A percentile compares a stretch with the other conserved stretches of the same genome.
phyloP scores from a whole-genome alignment of 53 echinoderm and acorn worm species.

The Hippasteria phrygiana region DNA sequence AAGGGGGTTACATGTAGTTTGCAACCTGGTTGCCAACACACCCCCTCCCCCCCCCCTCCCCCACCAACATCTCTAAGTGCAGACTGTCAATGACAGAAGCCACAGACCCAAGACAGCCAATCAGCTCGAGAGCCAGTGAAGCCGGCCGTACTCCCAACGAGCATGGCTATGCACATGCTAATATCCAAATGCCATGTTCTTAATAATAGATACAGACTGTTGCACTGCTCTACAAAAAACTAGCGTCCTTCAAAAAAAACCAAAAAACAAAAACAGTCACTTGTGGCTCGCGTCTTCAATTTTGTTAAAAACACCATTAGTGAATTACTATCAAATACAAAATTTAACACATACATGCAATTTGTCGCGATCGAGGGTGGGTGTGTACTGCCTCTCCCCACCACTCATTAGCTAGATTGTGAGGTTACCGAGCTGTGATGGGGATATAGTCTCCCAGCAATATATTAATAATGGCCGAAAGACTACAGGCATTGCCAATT shows the following conservation, averaged over 20 bases:
- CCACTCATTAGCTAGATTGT: slow-evolving; percentile 44
- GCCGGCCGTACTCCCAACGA: neutral
- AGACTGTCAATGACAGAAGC: too few relatives aligned
- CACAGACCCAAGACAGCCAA: neutral
- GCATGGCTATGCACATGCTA: neutral
- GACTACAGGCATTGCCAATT: neutral
- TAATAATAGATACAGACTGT: too few relatives aligned
- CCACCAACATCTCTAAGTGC: too few relatives aligned
- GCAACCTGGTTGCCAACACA: too few relatives aligned
- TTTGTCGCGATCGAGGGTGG: neutral
- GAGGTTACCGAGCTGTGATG: neutral
- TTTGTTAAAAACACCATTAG: slow-evolving; percentile 46
- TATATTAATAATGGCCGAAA: slow-evolving; percentile 26
- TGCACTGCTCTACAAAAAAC: too few relatives aligned
- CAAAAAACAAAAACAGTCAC: neutral
- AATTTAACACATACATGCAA: slow-evolving; percentile 14
- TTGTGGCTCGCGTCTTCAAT: slow-evolving; percentile 18
- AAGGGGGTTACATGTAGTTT: too few relatives aligned
- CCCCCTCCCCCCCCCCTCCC: too few relatives aligned
- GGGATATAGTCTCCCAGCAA: neutral
- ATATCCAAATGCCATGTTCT: neutral
- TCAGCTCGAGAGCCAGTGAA: slow-evolving; percentile 11
- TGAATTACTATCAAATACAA: slow-evolving; percentile 42
- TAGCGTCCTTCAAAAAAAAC: too few relatives aligned
- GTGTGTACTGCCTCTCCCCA: slow-evolving; percentile 14